Evolutionary conservation across 2,113 vertebrate genomes (phyloP).

Genomic region (Engraulis encrasicolus): DNA sequence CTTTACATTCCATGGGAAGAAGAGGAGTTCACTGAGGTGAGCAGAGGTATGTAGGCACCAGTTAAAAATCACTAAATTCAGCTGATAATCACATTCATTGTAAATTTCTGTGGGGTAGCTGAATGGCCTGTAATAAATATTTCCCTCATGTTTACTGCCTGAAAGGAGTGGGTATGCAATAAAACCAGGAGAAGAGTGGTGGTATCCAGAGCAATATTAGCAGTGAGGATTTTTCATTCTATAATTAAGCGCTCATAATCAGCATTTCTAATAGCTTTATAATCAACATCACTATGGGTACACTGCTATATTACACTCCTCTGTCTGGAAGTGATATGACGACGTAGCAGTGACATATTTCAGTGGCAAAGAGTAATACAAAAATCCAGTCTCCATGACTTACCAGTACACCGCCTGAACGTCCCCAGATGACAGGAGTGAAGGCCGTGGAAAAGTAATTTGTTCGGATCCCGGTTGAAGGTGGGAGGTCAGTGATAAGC

Average conservation of each 20-base stretch:
- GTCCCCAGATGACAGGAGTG: neutral
- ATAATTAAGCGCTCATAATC: neutral
- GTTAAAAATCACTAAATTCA: neutral
- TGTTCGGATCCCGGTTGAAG: neutral
- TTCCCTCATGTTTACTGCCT: neutral
- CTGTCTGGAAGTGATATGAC: neutral
- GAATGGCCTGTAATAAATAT: neutral
- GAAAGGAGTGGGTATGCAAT: neutral
- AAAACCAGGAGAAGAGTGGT: neutral
- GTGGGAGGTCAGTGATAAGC: constrained; percentile 17
- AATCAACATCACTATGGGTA: neutral
- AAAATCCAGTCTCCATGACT: neutral
- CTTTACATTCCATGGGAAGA: too few relatives aligned
- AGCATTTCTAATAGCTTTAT: neutral
- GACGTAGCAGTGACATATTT: neutral
- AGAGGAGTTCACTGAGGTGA: too few relatives aligned
- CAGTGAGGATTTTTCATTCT: neutral
- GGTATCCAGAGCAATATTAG: neutral
- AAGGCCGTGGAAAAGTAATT: neutral
- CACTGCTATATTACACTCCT: neutral
- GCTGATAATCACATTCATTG: neutral
- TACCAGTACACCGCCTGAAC: constrained; percentile 1
- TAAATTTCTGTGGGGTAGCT: neutral
- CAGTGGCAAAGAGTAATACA: neutral
- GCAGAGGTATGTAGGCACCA: neutral